Evolutionary conservation across 1,140 invertebrate species (phyloP), one percentile per base, ranked within the genome.

Genomic region (Bombus vancouverensis): DNA sequence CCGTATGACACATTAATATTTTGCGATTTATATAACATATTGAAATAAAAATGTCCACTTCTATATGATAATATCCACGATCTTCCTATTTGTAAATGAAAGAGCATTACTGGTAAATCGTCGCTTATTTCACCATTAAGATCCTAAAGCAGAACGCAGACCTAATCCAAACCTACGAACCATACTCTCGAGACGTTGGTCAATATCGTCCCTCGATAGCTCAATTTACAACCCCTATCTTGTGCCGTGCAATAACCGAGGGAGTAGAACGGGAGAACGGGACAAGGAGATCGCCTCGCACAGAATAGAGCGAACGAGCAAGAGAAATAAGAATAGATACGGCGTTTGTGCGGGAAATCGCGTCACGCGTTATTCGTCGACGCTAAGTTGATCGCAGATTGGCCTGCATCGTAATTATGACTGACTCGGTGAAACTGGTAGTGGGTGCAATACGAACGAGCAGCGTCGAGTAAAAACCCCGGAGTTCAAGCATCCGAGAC

Each of bases 351-450:
- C 65, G 25, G 37, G 74, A 84, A 85, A 90, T 85, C 66, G 68
- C 53, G 72, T 73, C 72, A 28, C 85, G 22, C 75, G 78, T 34
- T 18, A 88, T 90, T 90, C 91, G 90, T 88, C 87, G 75, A 86
- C 57, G 87, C 12, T 39, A 1, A 84, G 90, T 91, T 92, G 92
- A 93, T 92, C 91, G 88, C 90, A 92, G 88, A 93, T 93, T 91
- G 88, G 86, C 85, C 93, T 44, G 87, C 87, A 92, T 87, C 88
- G 87, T 92, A 93, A 93, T 93, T 93, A 93, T 92, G 89, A 93
- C 85, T 77, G 9, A 8, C 22, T 22, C 10, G 39, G 15, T 32
- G n/a, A 47, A 39, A 70, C 37, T 9, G 37, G 1, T 13, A 13
- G 34, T 32, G 1, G 8, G 9, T 37, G 32, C n/a, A 73, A 74